Evolutionary conservation across 2,888 invertebrate genomes (phyloP), one percentile per base, ranked within the genome.

Genomic region (Phortica okadai): DNA sequence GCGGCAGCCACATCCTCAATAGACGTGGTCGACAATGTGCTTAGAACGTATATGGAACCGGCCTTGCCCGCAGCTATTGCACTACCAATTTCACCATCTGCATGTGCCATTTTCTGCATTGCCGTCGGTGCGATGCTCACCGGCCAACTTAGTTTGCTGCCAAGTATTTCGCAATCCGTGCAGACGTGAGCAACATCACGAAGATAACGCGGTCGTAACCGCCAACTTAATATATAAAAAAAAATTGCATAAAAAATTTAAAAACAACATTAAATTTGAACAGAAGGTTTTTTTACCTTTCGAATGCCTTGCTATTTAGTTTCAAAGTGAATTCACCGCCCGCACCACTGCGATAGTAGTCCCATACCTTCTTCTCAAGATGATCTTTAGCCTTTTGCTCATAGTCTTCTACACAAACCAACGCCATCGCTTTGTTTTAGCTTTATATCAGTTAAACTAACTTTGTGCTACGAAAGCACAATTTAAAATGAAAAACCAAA

Each of bases 91-190:
- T 98, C 98, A 6, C 98, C 98, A 16, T 97, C 95, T 0, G 95
- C 94, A 92, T 97, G 96, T 0, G 97, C 97, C 96, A 98, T 95
- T 85, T 94, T 93, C 90, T 98, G 97, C 96, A 97, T 97, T 0
- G 97, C 98, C 1, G 97, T 95, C 0, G 98, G 97, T 0, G 97
- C 94, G 78, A 98, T 94, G 8, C 97, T 97, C 56, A 96, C 89
- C 0, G 97, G 96, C 92, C 96, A 94, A 1, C 94, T 92, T 1
- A 96, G 92, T 77, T 92, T 92, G 45, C 93, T 90, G 0, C 96
- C 96, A 41, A 96, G 91, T 56, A 96, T 92, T 1, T 92, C 93
- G 0, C 95, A 94, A 6, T 93, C 92, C 45, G 94, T 92, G 84
- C 95, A 93, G 83, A 95, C 91, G 21, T 92, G 91, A 0, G 94